Percentiles rank a stretch among this genome's conserved stretches.
Conservation (phyloP, 2,113 vertebrate species). For the Bufo bufo region DNA sequence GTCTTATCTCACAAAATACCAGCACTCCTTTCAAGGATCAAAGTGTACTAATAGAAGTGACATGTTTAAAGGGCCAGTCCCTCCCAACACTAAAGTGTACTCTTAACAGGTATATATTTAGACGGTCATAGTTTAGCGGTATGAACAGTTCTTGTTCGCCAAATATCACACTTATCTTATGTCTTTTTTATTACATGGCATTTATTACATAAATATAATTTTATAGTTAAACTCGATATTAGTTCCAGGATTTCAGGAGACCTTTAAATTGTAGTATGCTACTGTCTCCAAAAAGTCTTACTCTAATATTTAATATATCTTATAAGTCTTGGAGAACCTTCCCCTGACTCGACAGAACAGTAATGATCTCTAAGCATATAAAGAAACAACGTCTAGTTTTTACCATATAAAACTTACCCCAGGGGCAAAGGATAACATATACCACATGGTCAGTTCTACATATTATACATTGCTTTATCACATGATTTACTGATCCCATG, state of each 20-base stretch:
- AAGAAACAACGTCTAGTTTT: too few species aligned
- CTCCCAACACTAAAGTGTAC: not conserved
- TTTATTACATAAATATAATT: not conserved
- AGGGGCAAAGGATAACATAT: too few species aligned
- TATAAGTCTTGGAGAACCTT: too few species aligned
- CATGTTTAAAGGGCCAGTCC: not conserved
- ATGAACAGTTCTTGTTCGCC: not conserved
- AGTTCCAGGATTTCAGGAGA: not conserved
- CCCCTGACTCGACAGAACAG: too few species aligned
- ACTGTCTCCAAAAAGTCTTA: too few species aligned
- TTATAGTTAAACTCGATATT: not conserved
- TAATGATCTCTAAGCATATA: too few species aligned
- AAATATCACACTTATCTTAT: not conserved
- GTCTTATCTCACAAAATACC: slow-evolving; percentile 48
- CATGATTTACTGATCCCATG: too few species aligned
- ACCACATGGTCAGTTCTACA: too few species aligned
- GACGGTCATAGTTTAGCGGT: slow-evolving; percentile 3
- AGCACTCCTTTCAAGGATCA: slow-evolving; percentile 50
- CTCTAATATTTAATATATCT: too few species aligned
- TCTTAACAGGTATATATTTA: not conserved
- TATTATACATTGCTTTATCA: too few species aligned
- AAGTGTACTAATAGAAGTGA: slow-evolving; percentile 47
- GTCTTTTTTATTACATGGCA: not conserved
- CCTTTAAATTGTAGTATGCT: too few species aligned
- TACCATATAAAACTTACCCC: too few species aligned